Evolutionary conservation across 2,797 vertebrate species (phyloP).

Genomic region (Taeniopygia guttata): DNA sequence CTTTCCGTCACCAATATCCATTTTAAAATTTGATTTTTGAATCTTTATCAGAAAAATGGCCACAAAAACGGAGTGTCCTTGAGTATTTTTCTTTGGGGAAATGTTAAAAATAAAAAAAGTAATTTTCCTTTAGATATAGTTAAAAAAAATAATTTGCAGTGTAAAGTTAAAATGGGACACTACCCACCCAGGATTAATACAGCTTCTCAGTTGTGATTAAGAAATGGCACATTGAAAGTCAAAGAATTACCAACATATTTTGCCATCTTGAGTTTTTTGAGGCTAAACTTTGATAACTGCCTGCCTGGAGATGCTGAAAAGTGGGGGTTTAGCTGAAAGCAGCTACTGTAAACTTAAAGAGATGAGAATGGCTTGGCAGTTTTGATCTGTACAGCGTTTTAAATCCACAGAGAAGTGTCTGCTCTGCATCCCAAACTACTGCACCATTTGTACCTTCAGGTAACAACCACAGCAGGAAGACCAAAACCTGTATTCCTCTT

Average conservation of each 20-base stretch:
- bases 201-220: not conserved
- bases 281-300: not conserved
- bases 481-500: not conserved
- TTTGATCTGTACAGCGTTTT: not conserved
- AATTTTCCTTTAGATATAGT: not conserved
- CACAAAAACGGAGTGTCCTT: not conserved
- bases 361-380: not conserved
- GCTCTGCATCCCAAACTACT: not conserved
- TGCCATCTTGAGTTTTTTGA: not conserved
- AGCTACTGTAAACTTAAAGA: not conserved
- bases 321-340: not conserved
- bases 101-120: not conserved
- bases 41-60: not conserved
- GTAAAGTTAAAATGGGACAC: not conserved
- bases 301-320: not conserved
- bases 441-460: not conserved
- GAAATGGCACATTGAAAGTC: not conserved
- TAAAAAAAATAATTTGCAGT: not conserved
- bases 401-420: not conserved
- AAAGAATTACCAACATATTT: not conserved
- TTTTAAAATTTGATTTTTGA: not conserved
- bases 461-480: not conserved
- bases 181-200: not conserved
- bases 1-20: not conserved
- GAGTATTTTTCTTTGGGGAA: not conserved